Conservation (phyloP, 2,888 invertebrate species). For the Galeopsomyia nigrocyanea region DNA sequence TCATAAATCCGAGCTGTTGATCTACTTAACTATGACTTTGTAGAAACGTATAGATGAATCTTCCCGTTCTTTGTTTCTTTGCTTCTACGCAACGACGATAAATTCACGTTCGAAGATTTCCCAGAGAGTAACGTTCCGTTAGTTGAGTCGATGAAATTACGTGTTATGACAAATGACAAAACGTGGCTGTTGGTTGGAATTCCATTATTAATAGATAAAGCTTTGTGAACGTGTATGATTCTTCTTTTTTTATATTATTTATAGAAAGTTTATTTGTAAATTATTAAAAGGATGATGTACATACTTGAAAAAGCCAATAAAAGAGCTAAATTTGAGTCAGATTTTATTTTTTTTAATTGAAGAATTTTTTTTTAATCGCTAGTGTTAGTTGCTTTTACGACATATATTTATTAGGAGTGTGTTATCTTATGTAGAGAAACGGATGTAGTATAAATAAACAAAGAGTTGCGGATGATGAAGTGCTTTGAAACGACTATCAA, state of each 20-base stretch:
- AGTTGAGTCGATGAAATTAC: no score
- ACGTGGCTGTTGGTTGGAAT: background rate
- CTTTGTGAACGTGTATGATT: conserved; percentile 1
- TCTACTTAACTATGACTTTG: no score
- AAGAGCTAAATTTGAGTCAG: conserved; percentile 6
- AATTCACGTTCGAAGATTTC: no score
- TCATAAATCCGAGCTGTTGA: background rate
- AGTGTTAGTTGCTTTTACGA: conserved; percentile 1
- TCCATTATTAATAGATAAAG: background rate
- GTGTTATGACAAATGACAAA: no score
- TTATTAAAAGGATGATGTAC: conserved; percentile 25
- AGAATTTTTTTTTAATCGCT: background rate
- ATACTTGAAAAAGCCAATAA: conserved; percentile 4
- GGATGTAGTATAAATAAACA: background rate
- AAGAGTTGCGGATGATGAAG: background rate
- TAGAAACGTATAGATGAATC: no score
- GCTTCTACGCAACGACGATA: no score
- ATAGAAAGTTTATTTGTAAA: conserved; percentile 9
- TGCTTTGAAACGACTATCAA: background rate
- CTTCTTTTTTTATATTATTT: conserved; percentile 2
- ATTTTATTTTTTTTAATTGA: background rate
- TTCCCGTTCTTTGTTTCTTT: no score
- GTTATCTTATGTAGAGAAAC: conserved; percentile 3
- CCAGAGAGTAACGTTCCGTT: no score
- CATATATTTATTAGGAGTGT: conserved; percentile 1